These are phyloP conservation scores for Istiophorus platypterus DNA, from an alignment of 2,113 vertebrate species.

Conservation along the genomic window DNA sequence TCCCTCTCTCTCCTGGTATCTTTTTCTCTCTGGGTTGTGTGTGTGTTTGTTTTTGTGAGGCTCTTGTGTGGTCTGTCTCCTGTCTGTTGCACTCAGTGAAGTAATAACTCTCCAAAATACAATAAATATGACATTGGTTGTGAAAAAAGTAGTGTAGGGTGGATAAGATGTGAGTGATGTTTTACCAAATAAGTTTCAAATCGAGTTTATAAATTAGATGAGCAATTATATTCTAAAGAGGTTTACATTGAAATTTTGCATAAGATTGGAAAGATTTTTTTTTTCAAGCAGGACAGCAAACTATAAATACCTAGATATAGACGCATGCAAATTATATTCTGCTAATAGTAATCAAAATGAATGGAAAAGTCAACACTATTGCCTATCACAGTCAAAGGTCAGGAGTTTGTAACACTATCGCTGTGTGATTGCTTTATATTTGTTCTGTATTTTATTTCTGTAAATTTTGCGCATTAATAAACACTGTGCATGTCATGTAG, in stretches of 20 bases:
- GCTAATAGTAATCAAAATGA: background rate
- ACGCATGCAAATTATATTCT: background rate
- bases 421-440: too few relatives aligned
- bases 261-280: background rate
- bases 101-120: slow-evolving; percentile 4
- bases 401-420: too few relatives aligned
- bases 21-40: background rate
- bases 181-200: background rate
- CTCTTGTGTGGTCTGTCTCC: slow-evolving; percentile 13
- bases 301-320: background rate
- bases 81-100: slow-evolving; percentile 12
- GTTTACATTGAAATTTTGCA: background rate
- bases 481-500: background rate
- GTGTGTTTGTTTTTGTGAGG: background rate
- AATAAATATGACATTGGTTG: slow-evolving; percentile 14
- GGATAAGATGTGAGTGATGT: slow-evolving; percentile 11
- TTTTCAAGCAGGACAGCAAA: too few relatives aligned
- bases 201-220: background rate
- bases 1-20: slow-evolving; percentile 1
- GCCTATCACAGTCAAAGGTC: background rate
- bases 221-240: too few relatives aligned
- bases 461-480: background rate
- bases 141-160: background rate
- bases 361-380: background rate
- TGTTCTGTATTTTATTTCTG: too few relatives aligned